phyloP scores from a whole-genome alignment of 2,797 vertebrate genomes.

The Spea hammondii region DNA sequence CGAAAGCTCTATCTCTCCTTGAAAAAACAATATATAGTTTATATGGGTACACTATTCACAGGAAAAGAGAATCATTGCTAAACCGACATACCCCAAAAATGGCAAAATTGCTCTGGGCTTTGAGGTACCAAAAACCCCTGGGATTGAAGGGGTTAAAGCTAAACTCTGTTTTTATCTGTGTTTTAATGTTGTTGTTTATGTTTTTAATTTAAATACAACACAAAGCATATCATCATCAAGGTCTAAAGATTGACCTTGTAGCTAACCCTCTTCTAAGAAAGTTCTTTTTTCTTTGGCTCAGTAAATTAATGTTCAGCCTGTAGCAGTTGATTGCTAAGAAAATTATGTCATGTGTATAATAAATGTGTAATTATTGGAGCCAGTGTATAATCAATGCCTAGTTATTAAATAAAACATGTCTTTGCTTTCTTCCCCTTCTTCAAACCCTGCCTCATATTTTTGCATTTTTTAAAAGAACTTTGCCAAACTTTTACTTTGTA shows the following conservation, averaged over 20 bases:
- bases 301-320: slow-evolving; percentile 28
- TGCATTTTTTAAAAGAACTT: no score
- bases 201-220: neutral
- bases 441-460: neutral
- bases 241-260: slow-evolving; percentile 34
- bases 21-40: no score
- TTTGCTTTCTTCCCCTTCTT: slow-evolving; percentile 12
- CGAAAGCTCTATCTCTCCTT: no score
- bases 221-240: slow-evolving; percentile 13
- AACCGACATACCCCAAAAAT: no score
- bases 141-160: no score
- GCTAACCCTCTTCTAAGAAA: slow-evolving; percentile 23
- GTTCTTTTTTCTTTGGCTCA: slow-evolving; percentile 4
- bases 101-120: no score
- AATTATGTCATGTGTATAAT: slow-evolving; percentile 44
- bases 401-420: slow-evolving; percentile 35
- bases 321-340: slow-evolving; percentile 36
- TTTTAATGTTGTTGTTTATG: neutral
- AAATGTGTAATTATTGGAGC: slow-evolving; percentile 27
- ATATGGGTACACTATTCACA: no score
- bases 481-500: no score
- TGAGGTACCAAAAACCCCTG: no score
- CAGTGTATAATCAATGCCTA: slow-evolving; percentile 32
- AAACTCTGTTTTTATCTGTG: neutral
- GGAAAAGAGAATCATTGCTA: no score